These are phyloP conservation scores for Hirtodrosophila cameraria DNA, from an alignment of 2,888 invertebrate genomes.

Conservation along the genomic window DNA sequence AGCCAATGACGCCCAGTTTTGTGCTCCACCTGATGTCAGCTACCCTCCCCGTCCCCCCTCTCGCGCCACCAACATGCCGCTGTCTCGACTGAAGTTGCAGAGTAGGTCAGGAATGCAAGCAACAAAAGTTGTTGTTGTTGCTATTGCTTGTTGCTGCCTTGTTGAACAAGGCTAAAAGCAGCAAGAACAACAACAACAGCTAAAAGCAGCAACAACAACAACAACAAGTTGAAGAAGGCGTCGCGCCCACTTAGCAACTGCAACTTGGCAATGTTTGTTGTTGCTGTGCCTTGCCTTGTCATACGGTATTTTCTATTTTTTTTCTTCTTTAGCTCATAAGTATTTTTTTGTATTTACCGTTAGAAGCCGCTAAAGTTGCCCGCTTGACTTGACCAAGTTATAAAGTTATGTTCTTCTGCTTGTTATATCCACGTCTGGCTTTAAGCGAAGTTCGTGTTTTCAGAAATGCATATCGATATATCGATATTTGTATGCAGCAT, in stretches of 20 bases:
- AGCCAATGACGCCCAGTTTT: constrained; percentile 56
- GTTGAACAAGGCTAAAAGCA: constrained; percentile 61
- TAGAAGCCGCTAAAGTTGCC: constrained; percentile 61
- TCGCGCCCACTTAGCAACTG: constrained; percentile 73
- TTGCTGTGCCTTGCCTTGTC: constrained; percentile 40
- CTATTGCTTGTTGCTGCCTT: constrained; percentile 27
- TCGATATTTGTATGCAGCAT: too few species aligned
- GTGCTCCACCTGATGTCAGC: constrained; percentile 10
- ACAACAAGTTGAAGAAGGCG: constrained; percentile 32
- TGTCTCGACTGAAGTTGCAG: constrained; percentile 56
- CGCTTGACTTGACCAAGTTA: constrained; percentile 51
- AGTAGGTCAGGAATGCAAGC: constrained; percentile 76
- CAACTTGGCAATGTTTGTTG: constrained; percentile 45
- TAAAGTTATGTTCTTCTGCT: constrained; percentile 4
- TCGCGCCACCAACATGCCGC: constrained; percentile 14
- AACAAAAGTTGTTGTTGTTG: constrained; percentile 49
- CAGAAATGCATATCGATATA: too few species aligned
- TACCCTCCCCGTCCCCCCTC: not conserved
- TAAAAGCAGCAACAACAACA: constrained; percentile 11
- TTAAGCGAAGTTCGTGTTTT: not conserved
- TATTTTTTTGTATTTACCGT: constrained; percentile 62
- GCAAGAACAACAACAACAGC: constrained; percentile 23
- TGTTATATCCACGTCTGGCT: constrained; percentile 12
- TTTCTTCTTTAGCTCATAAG: constrained; percentile 41
- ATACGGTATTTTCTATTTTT: constrained; percentile 48